Evolutionary conservation across 2,113 vertebrate genomes (phyloP), one percentile per base, ranked within the genome.

Genomic region (Tursiops truncatus): DNA sequence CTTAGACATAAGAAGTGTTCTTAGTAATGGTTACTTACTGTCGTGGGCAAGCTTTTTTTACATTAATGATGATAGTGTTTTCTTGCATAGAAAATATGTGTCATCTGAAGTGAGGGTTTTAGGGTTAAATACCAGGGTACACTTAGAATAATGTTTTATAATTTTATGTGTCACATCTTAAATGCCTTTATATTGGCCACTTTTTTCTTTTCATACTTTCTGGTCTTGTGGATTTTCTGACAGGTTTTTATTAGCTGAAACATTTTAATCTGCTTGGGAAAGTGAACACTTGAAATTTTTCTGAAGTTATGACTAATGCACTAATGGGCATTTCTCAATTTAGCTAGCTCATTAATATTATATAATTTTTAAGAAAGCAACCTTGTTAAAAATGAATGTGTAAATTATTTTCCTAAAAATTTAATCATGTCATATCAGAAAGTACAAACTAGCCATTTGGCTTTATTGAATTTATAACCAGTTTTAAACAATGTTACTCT

Each of bases 191-290:
- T 58, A 50, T 93, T 89, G 63, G 60, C 47, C 38, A 8, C 67
- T 70, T 65, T 58, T 93, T 80, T 79, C 60, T 94, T 93, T 91
- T 81, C 89, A 81, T 15, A 71, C 11, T 95, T 96, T 79, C 26
- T 97, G 41, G 26, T 83, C 56, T 96, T 96, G 6, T 38, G 47
- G 53, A 33, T 38, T 87, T 92, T 94, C 76, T 92, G 65, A 82
- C 18, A 53, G 53, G 4, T 89, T 97, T 97, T 97, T 95, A 60
- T 96, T 94, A 97, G 38, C 65, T 87, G 90, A 84, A 97, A 92
- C 71, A 84, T 94, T 97, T 95, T 95, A 96, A 91, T 95, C 44
- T 97, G 47, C 47, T 92, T 96, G 68, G 65, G 82, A 96, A 95
- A 93, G 47, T 77, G 60, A 97, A 60, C 47, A 58, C 56, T 96